Evolutionary conservation across 2,888 invertebrate species (phyloP), one percentile per base, ranked within the genome.

Genomic region (Helleia helle): DNA sequence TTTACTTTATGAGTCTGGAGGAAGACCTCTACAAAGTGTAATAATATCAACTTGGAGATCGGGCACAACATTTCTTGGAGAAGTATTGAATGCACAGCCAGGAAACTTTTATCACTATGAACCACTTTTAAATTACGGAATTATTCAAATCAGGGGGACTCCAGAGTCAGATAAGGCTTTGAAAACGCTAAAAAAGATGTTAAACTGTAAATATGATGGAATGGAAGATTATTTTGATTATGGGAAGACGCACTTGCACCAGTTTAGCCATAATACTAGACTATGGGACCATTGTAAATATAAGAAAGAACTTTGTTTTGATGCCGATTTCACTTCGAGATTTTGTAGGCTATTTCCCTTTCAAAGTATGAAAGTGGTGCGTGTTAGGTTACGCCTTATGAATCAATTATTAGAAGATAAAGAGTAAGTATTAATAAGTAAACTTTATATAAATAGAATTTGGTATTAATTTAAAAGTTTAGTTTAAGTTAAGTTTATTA

Each of bases 31-130:
- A 42, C 86, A 92, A 49, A 94, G 91, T 67, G 71, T 95, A 34
- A 90, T 96, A 50, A 77, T 95, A 45, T 93, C 95, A n/a, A 94
- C 94, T 8, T 96, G 95, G 94, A 87, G 96, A 53, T 94, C 94
- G 3, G 96, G 96, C 4, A 95, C 95, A 12, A 95, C 95, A 24
- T 96, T 96, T 68, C 86, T 96, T 38, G 95, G 95, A 40, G 95
- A 95, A 61, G 88, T 95, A 29, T 68, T 95, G 34, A 93, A 93
- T 67, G 87, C 94, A 15, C 89, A 94, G 65, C 95, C 95, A 11
- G 94, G 90, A 18, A 95, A 92, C 68, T 96, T 88, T 73, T 96
- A 95, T 76, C 95, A 95, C 67, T 96, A 95, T 65, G 96, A 96
- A 71, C 96, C 96, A 22, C 77, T 96, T 46, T 80, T 95, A 44